Conservation (phyloP, 2,888 invertebrate species). For the Alloscopus bannaensis region DNA sequence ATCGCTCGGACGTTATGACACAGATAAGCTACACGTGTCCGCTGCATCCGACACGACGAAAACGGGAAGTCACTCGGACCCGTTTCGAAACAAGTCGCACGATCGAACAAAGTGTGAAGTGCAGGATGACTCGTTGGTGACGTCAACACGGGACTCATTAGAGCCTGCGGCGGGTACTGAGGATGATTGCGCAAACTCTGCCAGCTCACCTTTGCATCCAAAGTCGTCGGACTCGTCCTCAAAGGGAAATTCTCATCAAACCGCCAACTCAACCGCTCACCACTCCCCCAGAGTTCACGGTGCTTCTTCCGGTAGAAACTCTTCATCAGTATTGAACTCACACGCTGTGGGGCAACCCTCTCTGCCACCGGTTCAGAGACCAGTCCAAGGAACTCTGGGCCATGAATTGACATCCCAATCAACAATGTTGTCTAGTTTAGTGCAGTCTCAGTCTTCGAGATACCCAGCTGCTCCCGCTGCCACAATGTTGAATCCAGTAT, state of each 20-base stretch:
- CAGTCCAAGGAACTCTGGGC: too few species aligned
- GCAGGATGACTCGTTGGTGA: conserved; percentile 67
- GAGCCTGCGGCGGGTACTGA: conserved; percentile 61
- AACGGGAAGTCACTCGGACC: neutral
- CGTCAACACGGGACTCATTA: conserved; percentile 67
- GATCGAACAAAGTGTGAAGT: conserved; percentile 7
- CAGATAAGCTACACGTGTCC: neutral
- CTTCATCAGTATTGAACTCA: neutral
- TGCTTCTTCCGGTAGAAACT: neutral
- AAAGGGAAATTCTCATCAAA: conserved; percentile 28
- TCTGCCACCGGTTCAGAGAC: too few species aligned
- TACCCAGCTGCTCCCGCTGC: conserved; percentile 33
- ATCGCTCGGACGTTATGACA: conserved; percentile 14
- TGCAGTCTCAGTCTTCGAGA: conserved; percentile 20
- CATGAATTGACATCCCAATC: too few species aligned
- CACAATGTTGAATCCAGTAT: conserved; percentile 52
- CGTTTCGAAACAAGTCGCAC: conserved; percentile 16
- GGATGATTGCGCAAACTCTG: conserved; percentile 53
- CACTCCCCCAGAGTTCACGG: conserved; percentile 39
- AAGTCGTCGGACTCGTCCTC: conserved; percentile 1
- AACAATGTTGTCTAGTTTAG: too few species aligned
- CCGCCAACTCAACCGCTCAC: conserved; percentile 28
- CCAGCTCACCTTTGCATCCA: conserved; percentile 23
- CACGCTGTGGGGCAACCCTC: conserved; percentile 13
- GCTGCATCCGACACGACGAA: conserved; percentile 5